Percentiles rank a stretch among this genome's conserved stretches.
Evolutionary conservation across 2,113 vertebrate species (phyloP).

Genomic region (Sturnus vulgaris): DNA sequence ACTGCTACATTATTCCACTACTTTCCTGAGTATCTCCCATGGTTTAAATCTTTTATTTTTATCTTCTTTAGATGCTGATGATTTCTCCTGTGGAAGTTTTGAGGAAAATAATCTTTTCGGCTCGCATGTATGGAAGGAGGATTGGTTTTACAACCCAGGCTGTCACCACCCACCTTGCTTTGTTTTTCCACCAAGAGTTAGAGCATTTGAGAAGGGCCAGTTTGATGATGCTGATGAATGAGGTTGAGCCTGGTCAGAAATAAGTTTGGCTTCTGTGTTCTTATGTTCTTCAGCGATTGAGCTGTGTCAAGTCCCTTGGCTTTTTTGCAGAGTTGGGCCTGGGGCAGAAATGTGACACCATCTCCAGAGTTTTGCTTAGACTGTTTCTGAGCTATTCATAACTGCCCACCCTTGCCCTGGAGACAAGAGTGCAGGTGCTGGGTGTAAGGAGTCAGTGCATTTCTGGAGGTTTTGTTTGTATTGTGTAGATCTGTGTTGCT

Average conservation of each 20-base stretch:
- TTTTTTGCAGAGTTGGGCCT: background rate
- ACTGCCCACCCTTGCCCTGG: background rate
- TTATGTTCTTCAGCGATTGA: background rate
- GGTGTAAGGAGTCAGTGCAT: background rate
- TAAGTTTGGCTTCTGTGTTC: background rate
- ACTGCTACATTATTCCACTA: background rate
- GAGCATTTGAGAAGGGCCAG: slow-evolving; percentile 68
- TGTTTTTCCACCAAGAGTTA: slow-evolving; percentile 46
- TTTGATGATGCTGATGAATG: slow-evolving; percentile 79
- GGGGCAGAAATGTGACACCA: background rate
- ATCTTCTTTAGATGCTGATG: slow-evolving; percentile 66
- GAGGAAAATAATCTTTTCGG: slow-evolving; percentile 60
- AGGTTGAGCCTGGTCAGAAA: slow-evolving; percentile 26
- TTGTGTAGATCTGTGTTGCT: background rate
- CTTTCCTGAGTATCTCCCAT: background rate
- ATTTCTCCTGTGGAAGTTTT: slow-evolving; percentile 66
- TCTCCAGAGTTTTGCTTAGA: background rate
- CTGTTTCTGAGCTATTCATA: background rate
- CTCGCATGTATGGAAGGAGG: slow-evolving; percentile 51
- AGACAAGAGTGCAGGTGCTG: background rate
- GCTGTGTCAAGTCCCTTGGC: background rate
- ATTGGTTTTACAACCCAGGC: slow-evolving; percentile 69
- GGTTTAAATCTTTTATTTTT: slow-evolving; percentile 43
- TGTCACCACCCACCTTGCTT: slow-evolving; percentile 66
- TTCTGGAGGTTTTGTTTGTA: background rate